Evolutionary conservation across 2,113 vertebrate species (phyloP).

Genomic region (human): GRCh38 chr9:83630501-83631000

Average conservation of each 20-base stretch:
- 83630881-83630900: not conserved
- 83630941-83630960: not conserved
- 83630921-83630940: not conserved
- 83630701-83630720: not conserved
- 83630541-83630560: not conserved
- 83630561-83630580: not conserved
- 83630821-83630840: not conserved
- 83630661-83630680: not conserved
- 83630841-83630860: conserved; percentile 5
- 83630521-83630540: not conserved
- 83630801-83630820: not conserved
- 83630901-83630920: not conserved
- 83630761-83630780: not conserved
- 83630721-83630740: not conserved
- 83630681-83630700: not conserved
- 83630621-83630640: not conserved
- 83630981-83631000: not conserved
- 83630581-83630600: not conserved
- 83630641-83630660: not conserved
- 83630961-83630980: not conserved
- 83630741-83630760: not conserved
- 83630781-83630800: not conserved
- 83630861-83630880: not conserved
- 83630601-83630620: not conserved
- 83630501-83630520: not conserved